phyloP scores from a whole-genome alignment of 2,797 vertebrate genomes.

The Cheirogaleus major region DNA sequence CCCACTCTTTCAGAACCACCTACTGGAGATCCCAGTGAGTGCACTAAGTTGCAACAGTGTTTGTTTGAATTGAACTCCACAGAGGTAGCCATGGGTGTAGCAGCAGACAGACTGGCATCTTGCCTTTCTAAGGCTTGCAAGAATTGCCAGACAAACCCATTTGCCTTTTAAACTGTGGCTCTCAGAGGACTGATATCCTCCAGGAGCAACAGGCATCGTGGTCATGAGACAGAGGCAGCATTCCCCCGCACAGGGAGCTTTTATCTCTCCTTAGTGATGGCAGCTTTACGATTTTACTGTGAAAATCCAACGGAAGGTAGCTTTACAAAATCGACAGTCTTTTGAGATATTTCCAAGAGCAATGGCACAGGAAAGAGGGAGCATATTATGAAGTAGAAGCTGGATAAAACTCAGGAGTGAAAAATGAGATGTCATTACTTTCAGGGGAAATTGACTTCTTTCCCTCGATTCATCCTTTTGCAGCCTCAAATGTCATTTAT shows the following conservation, averaged over 20 bases:
- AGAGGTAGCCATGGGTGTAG: no score
- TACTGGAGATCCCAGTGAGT: neutral
- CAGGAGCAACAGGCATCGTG: neutral
- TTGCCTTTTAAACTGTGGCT: neutral
- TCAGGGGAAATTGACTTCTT: neutral
- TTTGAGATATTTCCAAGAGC: conserved; percentile 61
- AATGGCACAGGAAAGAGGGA: conserved; percentile 50
- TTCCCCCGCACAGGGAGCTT: neutral
- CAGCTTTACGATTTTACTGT: conserved; percentile 70
- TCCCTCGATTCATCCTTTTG: no score
- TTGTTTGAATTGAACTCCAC: neutral
- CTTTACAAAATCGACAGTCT: conserved; percentile 75
- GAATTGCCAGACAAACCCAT: neutral
- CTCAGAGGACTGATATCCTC: neutral
- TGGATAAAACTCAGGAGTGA: conserved; percentile 57
- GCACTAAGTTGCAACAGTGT: neutral
- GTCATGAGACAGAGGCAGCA: neutral
- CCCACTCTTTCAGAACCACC: neutral
- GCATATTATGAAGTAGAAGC: conserved; percentile 68
- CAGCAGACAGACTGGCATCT: neutral
- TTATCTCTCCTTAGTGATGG: conserved; percentile 53
- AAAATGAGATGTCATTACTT: conserved; percentile 44
- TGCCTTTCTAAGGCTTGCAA: neutral
- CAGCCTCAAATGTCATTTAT: neutral
- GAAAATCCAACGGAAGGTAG: conserved; percentile 68